Evolutionary conservation across 2,797 vertebrate species (phyloP).

Genomic region (Tiaroga cobitis): DNA sequence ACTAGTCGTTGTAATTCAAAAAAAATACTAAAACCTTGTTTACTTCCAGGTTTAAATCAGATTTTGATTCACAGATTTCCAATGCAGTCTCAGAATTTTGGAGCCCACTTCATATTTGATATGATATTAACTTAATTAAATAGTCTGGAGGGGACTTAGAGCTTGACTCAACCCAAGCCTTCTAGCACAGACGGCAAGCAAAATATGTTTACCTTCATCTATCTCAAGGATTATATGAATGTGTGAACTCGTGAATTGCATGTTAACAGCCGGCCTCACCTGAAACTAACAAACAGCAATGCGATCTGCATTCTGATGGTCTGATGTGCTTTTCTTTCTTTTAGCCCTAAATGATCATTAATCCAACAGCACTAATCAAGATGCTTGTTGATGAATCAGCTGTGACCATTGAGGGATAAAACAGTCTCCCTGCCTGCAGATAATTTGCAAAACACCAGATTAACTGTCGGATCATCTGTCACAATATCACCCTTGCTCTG

Average conservation of each 20-base stretch:
- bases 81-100: not conserved
- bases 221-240: slow-evolving; percentile 31
- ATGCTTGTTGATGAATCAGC: slow-evolving; percentile 10
- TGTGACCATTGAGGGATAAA: slow-evolving; percentile 37
- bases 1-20: not conserved
- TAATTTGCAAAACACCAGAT: slow-evolving; percentile 32
- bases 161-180: slow-evolving; percentile 13
- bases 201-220: slow-evolving; percentile 39
- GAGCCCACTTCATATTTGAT: slow-evolving; percentile 19
- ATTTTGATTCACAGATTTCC: slow-evolving; percentile 23
- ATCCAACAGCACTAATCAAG: slow-evolving; percentile 26
- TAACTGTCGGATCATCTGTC: slow-evolving; percentile 35
- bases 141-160: slow-evolving; percentile 29
- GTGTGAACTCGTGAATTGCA: slow-evolving; percentile 13
- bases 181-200: slow-evolving; percentile 20
- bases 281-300: not conserved
- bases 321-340: not conserved
- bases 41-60: not conserved
- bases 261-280: slow-evolving; percentile 10
- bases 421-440: slow-evolving; percentile 22
- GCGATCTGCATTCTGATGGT: not conserved
- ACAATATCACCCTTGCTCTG: slow-evolving; percentile 11
- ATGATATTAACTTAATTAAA: slow-evolving; percentile 25
- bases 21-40: not conserved
- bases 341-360: slow-evolving; percentile 14